phyloP scores from a whole-genome alignment of 2,888 invertebrate genomes.

The Gandaritis pyraliata region DNA sequence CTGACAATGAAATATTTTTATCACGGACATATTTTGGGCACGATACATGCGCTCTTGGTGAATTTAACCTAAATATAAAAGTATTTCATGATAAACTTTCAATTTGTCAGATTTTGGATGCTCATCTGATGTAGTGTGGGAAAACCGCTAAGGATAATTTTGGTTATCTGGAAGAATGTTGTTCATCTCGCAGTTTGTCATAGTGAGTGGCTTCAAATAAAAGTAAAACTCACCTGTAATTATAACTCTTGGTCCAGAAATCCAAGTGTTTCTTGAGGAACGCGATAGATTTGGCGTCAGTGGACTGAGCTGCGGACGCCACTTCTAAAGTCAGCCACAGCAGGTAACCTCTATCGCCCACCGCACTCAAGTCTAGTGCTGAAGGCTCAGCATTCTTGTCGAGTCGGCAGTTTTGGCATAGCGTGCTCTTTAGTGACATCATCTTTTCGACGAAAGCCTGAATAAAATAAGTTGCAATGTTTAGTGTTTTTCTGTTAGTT shows the following conservation, averaged over 20 bases:
- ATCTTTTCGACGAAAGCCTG: conserved; percentile 88
- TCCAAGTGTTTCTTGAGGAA: conserved; percentile 90
- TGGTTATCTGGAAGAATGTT: no score
- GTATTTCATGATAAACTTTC: no score
- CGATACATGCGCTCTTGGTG: no score
- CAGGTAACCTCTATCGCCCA: conserved; percentile 91
- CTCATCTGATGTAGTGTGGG: no score
- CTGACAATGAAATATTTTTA: conserved; percentile 59
- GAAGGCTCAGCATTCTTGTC: conserved; percentile 89
- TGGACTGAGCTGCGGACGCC: conserved; percentile 86
- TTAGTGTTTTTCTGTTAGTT: no score
- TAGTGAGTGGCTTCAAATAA: neutral
- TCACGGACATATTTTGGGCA: no score
- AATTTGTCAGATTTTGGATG: no score
- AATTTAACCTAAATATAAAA: no score
- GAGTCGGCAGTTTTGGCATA: conserved; percentile 76
- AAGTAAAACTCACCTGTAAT: conserved; percentile 83
- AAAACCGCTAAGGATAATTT: no score
- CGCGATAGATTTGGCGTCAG: conserved; percentile 88
- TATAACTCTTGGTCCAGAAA: conserved; percentile 90
- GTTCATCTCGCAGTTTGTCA: no score
- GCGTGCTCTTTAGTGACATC: conserved; percentile 88
- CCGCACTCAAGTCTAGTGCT: conserved; percentile 87
- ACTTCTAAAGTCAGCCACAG: conserved; percentile 91
- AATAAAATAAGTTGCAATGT: neutral